Conservation (phyloP, 2,888 invertebrate species). For the Parnassius apollo region DNA sequence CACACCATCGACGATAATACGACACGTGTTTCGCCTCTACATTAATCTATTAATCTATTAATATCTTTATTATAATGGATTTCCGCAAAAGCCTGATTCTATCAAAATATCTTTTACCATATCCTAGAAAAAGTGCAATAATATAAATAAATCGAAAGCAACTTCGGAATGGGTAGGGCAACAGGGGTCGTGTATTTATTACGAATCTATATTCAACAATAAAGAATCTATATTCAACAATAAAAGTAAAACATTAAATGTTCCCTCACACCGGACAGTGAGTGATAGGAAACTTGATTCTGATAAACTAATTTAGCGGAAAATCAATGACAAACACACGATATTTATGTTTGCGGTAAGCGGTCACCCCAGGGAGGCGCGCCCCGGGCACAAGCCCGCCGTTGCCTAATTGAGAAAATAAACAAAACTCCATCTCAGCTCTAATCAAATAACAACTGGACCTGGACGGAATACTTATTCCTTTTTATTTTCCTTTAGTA, state of each 20-base stretch:
- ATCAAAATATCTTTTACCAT: too few species aligned
- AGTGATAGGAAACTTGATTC: conserved; percentile 38
- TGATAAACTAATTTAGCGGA: conserved; percentile 75
- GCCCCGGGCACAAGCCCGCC: conserved; percentile 44
- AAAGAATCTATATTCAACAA: background rate
- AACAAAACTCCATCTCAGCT: conserved; percentile 67
- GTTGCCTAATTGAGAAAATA: conserved; percentile 68
- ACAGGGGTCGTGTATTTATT: too few species aligned
- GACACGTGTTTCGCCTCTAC: too few species aligned
- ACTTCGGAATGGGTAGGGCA: too few species aligned
- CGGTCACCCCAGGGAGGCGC: conserved; percentile 59
- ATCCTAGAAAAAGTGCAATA: too few species aligned
- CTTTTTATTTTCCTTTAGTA: conserved; percentile 11
- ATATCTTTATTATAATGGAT: too few species aligned
- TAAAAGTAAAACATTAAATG: conserved; percentile 3
- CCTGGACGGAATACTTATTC: conserved; percentile 44
- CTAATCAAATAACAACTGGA: conserved; percentile 65
- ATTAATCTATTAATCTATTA: too few species aligned
- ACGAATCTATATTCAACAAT: background rate
- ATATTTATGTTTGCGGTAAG: conserved; percentile 63
- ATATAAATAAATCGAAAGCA: too few species aligned
- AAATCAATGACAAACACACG: conserved; percentile 74
- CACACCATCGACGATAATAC: too few species aligned
- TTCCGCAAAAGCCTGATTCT: too few species aligned
- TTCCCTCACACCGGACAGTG: conserved; percentile 26